Conservation (phyloP, 2,797 vertebrate species). For the Pseudotriccus pelzelni region DNA sequence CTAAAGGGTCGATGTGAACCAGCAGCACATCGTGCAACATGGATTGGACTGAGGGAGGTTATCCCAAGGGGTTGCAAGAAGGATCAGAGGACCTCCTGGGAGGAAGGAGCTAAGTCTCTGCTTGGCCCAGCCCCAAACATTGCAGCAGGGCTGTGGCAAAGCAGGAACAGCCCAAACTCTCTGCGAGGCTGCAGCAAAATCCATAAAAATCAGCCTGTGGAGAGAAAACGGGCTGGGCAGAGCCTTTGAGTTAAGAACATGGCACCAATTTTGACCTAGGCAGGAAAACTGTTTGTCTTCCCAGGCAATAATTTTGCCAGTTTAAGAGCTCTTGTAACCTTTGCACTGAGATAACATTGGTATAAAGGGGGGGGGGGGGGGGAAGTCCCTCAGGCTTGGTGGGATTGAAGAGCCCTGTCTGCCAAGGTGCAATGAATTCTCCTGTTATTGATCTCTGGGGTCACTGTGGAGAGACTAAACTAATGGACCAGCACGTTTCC, state of each 20-base stretch:
- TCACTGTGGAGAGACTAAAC: neutral
- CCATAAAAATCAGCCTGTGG: neutral
- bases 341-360: neutral
- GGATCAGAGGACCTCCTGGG: neutral
- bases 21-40: neutral
- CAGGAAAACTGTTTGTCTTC: neutral
- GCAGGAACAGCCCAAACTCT: neutral
- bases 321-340: conserved; percentile 1
- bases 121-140: neutral
- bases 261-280: neutral
- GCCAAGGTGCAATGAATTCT: neutral
- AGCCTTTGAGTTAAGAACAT: neutral
- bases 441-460: neutral
- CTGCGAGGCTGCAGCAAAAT: neutral
- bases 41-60: neutral
- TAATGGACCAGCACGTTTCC: neutral
- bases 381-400: neutral
- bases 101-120: neutral
- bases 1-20: fast-evolving
- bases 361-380: neutral
- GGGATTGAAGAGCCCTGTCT: neutral
- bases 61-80: neutral
- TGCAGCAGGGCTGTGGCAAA: neutral
- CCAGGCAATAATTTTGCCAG: neutral
- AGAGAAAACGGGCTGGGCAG: neutral